phyloP scores from a whole-genome alignment of 2,888 invertebrate genomes.

The Liposcelis brunnea region DNA sequence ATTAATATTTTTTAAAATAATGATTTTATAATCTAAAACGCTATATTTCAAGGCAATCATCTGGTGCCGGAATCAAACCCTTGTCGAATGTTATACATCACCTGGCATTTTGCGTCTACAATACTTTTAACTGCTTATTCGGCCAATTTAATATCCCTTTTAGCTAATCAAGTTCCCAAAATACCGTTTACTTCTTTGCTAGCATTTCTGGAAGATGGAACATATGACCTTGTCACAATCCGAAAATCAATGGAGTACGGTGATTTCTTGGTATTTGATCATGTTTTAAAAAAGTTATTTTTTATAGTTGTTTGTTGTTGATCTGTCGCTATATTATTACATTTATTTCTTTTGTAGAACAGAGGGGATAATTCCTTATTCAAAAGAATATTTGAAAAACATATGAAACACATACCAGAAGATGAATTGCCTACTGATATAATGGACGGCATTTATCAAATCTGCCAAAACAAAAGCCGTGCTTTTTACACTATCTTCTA shows the following conservation, averaged over 20 bases:
- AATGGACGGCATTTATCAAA: neutral
- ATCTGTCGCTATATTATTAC: too few species aligned
- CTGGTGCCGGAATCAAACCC: slow-evolving; percentile 5
- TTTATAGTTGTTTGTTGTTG: too few species aligned
- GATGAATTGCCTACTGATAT: neutral
- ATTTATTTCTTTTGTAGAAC: neutral
- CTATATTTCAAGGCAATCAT: neutral
- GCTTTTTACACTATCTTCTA: neutral
- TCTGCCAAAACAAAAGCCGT: neutral
- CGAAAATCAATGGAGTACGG: neutral
- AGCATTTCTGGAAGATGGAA: slow-evolving; percentile 2
- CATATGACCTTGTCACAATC: neutral
- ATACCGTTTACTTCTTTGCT: slow-evolving; percentile 5
- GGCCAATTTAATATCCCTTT: slow-evolving; percentile 8
- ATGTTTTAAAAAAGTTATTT: too few species aligned
- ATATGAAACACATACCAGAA: neutral
- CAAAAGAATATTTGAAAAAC: neutral
- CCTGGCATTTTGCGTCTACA: slow-evolving; percentile 7
- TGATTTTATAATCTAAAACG: too few species aligned
- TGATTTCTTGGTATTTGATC: neutral
- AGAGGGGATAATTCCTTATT: neutral
- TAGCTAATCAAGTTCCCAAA: slow-evolving; percentile 1
- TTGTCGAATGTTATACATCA: slow-evolving; percentile 8
- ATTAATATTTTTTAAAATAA: too few species aligned
- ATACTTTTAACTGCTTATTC: slow-evolving; percentile 11